Base-by-base conservation (phyloP, 2,797 vertebrate species). In the Garrulus glandarius region DNA sequence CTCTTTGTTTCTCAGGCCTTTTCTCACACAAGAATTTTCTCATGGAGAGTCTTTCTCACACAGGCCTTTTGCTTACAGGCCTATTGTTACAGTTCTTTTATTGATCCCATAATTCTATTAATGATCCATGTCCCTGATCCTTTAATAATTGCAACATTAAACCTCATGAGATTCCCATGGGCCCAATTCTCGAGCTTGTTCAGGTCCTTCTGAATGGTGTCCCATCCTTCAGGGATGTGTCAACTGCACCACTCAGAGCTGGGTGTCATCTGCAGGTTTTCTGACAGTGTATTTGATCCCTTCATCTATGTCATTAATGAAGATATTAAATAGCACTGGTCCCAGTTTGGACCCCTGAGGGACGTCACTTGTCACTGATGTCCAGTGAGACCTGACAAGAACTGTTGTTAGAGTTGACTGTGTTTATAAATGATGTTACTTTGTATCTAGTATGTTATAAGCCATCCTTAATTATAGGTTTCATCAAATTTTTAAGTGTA, bases 181-280 rank as follows among this genome's bases (percentile, higher is more conserved):
- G 4, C 34, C 21, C 30, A 27, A 0, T 39, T 61, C 55, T 68
- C 0, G 1, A 55, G 5, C 30, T 68, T 68, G 26, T 41, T 17
- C 46, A 44, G 20, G n/a, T 71, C 15, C 15, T 19, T 12, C 15
- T 26, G 39, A 37, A 23, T 59, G 30, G 24, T 39, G 15, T 27
- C 5, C 10, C 15, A 10, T 47, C 55, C 69, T 17, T 82, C 36
- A 47, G 30, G 22, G n/a, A n/a, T 23, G 10, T 53, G 18, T 27
- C 55, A 60, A 2, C 59, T 23, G 19, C 15, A 21, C 37, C 11
- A 17, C 27, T 44, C 19, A 29, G 50, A 61, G 15, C 27, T 50
- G 2, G 0, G 11, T 27, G 50, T 50, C 36, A 24, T 13, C 24
- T 34, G 39, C 34, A 60, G 16, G 3, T 67, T 53, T 74, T 11